Evolutionary conservation across 1,140 invertebrate species (phyloP).

Genomic region (Bicyclus anynana): DNA sequence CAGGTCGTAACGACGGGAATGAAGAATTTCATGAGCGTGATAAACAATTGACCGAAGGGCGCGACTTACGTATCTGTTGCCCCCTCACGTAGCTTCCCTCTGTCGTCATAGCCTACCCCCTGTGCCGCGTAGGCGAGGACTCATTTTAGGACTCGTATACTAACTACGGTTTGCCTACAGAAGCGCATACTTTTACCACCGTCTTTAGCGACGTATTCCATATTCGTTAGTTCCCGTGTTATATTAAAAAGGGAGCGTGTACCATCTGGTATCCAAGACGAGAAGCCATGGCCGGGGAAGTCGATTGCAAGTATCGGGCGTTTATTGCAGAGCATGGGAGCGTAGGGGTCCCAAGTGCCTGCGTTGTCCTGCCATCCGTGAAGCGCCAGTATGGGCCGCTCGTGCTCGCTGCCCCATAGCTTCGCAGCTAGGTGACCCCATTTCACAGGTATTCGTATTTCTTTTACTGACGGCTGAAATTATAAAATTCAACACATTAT

Average conservation of each 20-base stretch:
- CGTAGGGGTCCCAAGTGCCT: constrained; percentile 83
- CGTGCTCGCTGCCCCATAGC: constrained; percentile 81
- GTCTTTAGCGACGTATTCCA: too few species aligned
- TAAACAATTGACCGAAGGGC: too few species aligned
- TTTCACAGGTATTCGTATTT: constrained; percentile 81
- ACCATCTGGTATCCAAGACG: constrained; percentile 81
- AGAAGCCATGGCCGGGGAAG: constrained; percentile 85
- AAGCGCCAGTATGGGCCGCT: constrained; percentile 81
- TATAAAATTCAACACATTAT: not conserved
- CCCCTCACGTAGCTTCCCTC: too few species aligned
- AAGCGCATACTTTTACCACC: too few species aligned
- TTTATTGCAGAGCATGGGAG: constrained; percentile 79
- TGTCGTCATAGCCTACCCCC: too few species aligned
- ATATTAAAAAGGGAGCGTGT: constrained; percentile 8
- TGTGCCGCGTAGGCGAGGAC: too few species aligned
- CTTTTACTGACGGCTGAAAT: constrained; percentile 72
- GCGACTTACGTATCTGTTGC: too few species aligned
- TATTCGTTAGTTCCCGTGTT: too few species aligned
- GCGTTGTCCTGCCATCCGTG: constrained; percentile 90
- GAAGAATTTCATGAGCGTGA: too few species aligned
- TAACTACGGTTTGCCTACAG: too few species aligned
- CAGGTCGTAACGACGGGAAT: too few species aligned
- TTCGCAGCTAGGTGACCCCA: constrained; percentile 84
- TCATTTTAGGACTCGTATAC: too few species aligned
- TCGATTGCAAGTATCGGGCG: constrained; percentile 82